phyloP scores from a whole-genome alignment of 35 echinoderm and acorn worm species.

The Apostichopus californicus region DNA sequence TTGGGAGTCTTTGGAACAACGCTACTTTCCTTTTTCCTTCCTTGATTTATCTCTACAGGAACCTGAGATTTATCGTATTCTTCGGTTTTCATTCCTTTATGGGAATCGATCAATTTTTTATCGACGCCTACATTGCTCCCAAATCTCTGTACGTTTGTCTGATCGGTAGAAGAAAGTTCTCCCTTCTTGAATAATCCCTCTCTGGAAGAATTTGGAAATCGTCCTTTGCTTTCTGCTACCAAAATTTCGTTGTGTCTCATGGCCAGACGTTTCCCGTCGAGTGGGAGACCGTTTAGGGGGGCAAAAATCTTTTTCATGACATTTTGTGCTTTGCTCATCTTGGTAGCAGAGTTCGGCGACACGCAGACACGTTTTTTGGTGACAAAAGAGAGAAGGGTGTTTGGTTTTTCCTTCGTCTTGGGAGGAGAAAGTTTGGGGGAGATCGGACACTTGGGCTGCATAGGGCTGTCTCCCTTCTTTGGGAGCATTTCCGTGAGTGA shows the following conservation, averaged over 20 bases:
- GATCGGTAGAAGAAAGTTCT: not conserved
- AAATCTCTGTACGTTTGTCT: not conserved
- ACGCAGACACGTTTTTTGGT: not conserved
- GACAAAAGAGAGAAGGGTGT: slow-evolving; percentile 16
- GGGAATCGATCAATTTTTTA: not conserved
- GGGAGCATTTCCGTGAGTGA: slow-evolving; percentile 27
- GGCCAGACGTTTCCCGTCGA: not conserved
- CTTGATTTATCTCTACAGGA: too few relatives aligned
- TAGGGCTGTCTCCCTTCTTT: slow-evolving; percentile 19
- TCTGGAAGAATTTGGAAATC: not conserved
- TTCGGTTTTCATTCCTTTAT: not conserved
- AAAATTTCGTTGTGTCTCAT: not conserved
- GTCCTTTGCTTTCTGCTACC: not conserved
- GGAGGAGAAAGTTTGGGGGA: not conserved
- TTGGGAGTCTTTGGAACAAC: too few relatives aligned
- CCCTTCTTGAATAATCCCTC: not conserved
- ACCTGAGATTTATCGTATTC: too few relatives aligned
- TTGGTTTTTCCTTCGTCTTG: not conserved
- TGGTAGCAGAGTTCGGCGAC: not conserved
- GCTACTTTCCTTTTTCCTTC: too few relatives aligned
- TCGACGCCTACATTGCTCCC: not conserved
- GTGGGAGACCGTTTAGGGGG: not conserved
- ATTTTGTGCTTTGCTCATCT: not conserved
- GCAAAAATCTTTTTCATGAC: not conserved
- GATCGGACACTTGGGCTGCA: not conserved